Conservation (phyloP, 1,140 invertebrate genomes). For the Aphaenogaster ashmeadi region DNA sequence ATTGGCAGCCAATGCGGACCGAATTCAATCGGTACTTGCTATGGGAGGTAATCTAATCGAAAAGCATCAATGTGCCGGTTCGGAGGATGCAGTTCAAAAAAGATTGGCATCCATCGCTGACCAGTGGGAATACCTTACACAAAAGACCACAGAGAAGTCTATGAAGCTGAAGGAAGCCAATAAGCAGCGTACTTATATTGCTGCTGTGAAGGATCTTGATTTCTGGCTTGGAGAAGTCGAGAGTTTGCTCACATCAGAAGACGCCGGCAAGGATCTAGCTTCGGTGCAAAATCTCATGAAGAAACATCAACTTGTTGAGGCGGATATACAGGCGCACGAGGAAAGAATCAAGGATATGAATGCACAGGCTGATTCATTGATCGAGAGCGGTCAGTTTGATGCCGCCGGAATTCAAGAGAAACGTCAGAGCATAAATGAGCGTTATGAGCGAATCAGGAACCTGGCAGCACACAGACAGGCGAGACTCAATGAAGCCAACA, state of each 20-base stretch:
- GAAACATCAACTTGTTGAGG: slow-evolving; percentile 99
- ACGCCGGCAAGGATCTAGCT: slow-evolving; percentile 99
- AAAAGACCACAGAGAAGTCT: slow-evolving; percentile 99
- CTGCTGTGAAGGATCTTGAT: slow-evolving; percentile 99
- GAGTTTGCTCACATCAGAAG: slow-evolving; percentile 98
- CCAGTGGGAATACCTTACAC: slow-evolving; percentile 99
- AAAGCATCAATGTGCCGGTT: slow-evolving; percentile 96
- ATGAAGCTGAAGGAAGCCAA: slow-evolving; percentile 99
- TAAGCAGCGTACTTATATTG: slow-evolving; percentile 99
- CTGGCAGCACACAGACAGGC: slow-evolving; percentile 96
- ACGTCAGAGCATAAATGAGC: slow-evolving; percentile 96
- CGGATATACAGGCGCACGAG: slow-evolving; percentile 98
- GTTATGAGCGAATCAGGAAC: slow-evolving; percentile 97
- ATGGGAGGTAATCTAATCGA: slow-evolving; percentile 99
- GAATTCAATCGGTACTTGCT: slow-evolving; percentile 97
- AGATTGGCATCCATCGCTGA: slow-evolving; percentile 98
- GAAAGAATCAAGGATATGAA: slow-evolving; percentile 99
- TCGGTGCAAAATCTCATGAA: slow-evolving; percentile 99
- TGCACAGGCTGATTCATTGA: slow-evolving; percentile 96
- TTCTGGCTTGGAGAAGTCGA: slow-evolving; percentile 99
- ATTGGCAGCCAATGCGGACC: slow-evolving; percentile 98
- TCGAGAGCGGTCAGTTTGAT: slow-evolving; percentile 98
- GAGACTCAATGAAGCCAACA: slow-evolving; percentile 97
- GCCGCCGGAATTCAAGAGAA: slow-evolving; percentile 97
- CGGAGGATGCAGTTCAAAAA: slow-evolving; percentile 96